Conservation (phyloP, 2,888 invertebrate genomes). For the Rhodophaea formosa region DNA sequence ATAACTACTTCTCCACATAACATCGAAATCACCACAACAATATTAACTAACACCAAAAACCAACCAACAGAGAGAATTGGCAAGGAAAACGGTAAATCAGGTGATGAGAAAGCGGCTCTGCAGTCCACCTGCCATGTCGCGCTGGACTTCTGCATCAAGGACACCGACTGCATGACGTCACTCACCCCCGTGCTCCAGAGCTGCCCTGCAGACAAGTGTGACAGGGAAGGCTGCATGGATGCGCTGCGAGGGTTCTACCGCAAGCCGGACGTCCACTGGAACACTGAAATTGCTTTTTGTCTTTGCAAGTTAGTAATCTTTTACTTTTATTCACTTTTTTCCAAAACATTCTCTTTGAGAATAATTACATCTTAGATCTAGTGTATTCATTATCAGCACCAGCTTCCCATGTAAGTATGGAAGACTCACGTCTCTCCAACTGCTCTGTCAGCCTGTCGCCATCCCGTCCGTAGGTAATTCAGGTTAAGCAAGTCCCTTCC, state of each 20-base stretch:
- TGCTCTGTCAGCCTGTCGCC: too few species aligned
- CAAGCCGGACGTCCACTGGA: conserved; percentile 89
- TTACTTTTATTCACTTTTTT: not conserved
- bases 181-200: conserved; percentile 92
- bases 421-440: too few species aligned
- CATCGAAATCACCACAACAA: conserved; percentile 26
- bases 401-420: too few species aligned
- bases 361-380: too few species aligned
- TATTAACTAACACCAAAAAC: conserved; percentile 47
- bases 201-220: conserved; percentile 87
- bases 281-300: conserved; percentile 94
- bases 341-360: too few species aligned
- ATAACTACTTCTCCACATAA: conserved; percentile 23
- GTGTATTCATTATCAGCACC: too few species aligned
- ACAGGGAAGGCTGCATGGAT: conserved; percentile 93
- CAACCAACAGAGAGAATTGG: conserved; percentile 77
- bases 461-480: too few species aligned
- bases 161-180: conserved; percentile 88
- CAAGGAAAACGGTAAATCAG: conserved; percentile 79
- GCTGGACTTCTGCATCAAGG: conserved; percentile 89
- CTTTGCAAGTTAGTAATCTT: conserved; percentile 90
- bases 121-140: conserved; percentile 95
- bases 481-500: too few species aligned
- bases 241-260: conserved; percentile 93
- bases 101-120: conserved; percentile 81